Evolutionary conservation across 1,140 invertebrate species (phyloP), one percentile per base, ranked within the genome.

Genomic region (Homarus americanus): DNA sequence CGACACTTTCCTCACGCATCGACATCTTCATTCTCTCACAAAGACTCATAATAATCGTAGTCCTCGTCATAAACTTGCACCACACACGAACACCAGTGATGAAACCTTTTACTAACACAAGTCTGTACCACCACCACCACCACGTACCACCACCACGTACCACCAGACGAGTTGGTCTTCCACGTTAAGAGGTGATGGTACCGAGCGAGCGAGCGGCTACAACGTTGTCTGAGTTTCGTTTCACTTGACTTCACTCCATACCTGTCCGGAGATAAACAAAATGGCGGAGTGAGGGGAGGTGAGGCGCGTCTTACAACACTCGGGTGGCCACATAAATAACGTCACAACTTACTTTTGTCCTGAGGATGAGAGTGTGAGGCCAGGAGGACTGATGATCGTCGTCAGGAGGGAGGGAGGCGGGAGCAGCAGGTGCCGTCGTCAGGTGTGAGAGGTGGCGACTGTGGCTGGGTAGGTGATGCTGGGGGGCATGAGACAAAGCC

Each of bases 401-500:
- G 36, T 32, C 44, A 63, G 28, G 53, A 10, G n/a, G 36, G 38
- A 9, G 63, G 69, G 9, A 32, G 32, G 9, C n/a, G 36, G 20
- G n/a, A 12, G 53, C 80, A 79, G 44, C 40, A 79, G 40, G 58
- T 66, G 80, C 12, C 34, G 80, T 38, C 53, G 80, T 17, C 49
- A 66, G 80, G 80, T 82, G 49, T 36, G 49, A 38, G 58, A 66
- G 32, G 80, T 82, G 80, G 44, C 32, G 80, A 82, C 80, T 82
- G 80, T 38, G 80, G 80, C 49, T 66, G n/a, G 32, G 53, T 49
- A 38, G 36, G 80, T 63, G 80, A 63, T 38, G 80, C 36, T 63
- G 79, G 41, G 36, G 49, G 44, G 79, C 34, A 58, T 24, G 32
- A 63, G 53, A 63, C 32, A 34, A 44, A 53, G 49, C 80, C 20